Conservation (phyloP, 2,888 invertebrate genomes). For the Lepidocyrtinus sp. region DNA sequence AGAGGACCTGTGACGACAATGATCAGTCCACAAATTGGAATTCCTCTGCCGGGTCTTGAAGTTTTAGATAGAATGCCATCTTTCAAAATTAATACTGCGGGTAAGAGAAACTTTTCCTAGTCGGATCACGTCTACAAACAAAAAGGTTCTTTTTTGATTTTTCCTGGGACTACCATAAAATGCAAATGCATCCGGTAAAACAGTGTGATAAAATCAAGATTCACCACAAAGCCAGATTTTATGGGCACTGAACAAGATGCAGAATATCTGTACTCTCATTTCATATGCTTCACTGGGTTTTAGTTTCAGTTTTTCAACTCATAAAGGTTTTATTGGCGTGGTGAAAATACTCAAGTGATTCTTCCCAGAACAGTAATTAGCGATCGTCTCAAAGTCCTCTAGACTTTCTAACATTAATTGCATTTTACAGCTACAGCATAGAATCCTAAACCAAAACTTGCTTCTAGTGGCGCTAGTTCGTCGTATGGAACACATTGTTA, state of each 20-base stretch:
- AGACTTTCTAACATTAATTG: too few species aligned
- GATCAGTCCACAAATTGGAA: slow-evolving; percentile 62
- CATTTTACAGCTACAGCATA: too few species aligned
- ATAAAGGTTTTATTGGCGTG: not conserved
- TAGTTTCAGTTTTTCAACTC: too few species aligned
- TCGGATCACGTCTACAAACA: slow-evolving; percentile 11
- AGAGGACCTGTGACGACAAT: slow-evolving; percentile 47
- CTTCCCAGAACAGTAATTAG: slow-evolving; percentile 1
- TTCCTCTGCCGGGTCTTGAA: slow-evolving; percentile 70
- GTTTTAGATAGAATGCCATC: slow-evolving; percentile 68
- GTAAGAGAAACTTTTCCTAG: slow-evolving; percentile 46
- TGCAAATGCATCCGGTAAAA: not conserved
- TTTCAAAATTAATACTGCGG: slow-evolving; percentile 68
- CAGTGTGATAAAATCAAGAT: not conserved
- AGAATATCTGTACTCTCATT: too few species aligned
- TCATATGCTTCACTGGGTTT: too few species aligned
- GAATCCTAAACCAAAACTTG: too few species aligned
- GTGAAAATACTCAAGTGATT: not conserved
- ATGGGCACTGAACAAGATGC: too few species aligned
- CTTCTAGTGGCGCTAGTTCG: not conserved
- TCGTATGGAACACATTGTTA: too few species aligned
- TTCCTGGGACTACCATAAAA: not conserved
- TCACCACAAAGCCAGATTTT: not conserved
- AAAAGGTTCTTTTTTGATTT: not conserved
- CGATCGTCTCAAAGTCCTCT: too few species aligned